Percentiles rank a stretch among this genome's conserved stretches.
Evolutionary conservation across 2,888 invertebrate species (phyloP).

Genomic region (Andricus curvator): DNA sequence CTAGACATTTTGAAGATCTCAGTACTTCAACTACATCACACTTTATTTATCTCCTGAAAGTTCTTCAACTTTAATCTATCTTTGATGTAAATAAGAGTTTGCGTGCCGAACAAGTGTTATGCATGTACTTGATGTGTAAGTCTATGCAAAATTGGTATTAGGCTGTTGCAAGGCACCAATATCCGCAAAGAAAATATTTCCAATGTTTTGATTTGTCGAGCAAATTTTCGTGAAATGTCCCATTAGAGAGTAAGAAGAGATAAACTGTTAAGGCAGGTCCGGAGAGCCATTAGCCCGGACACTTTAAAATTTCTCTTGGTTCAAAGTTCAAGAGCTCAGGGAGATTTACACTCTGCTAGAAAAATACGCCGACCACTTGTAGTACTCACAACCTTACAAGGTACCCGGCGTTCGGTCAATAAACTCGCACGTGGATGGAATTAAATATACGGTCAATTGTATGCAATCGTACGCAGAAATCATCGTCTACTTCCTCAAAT

Average conservation of each 20-base stretch:
- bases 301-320: conserved; percentile 12
- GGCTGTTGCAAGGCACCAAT: not conserved
- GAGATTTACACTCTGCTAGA: conserved; percentile 23
- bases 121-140: not conserved
- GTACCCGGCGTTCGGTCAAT: conserved; percentile 33
- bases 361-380: conserved; percentile 36
- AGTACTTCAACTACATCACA: not conserved
- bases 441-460: conserved; percentile 17
- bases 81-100: not conserved
- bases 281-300: not conserved
- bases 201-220: not conserved
- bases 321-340: conserved; percentile 29
- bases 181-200: not conserved
- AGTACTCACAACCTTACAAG: conserved; percentile 37
- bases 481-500: not conserved
- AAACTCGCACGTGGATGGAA: conserved; percentile 37
- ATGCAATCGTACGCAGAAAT: conserved; percentile 11
- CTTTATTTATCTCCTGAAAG: not conserved
- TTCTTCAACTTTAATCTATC: not conserved
- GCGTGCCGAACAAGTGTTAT: not conserved
- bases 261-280: conserved; percentile 14
- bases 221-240: not conserved
- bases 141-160: not conserved
- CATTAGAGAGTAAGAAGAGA: not conserved
- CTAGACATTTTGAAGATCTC: conserved; percentile 17